Evolutionary conservation across 2,888 invertebrate species (phyloP), one percentile per base, ranked within the genome.

Genomic region (Campoletis raptor): DNA sequence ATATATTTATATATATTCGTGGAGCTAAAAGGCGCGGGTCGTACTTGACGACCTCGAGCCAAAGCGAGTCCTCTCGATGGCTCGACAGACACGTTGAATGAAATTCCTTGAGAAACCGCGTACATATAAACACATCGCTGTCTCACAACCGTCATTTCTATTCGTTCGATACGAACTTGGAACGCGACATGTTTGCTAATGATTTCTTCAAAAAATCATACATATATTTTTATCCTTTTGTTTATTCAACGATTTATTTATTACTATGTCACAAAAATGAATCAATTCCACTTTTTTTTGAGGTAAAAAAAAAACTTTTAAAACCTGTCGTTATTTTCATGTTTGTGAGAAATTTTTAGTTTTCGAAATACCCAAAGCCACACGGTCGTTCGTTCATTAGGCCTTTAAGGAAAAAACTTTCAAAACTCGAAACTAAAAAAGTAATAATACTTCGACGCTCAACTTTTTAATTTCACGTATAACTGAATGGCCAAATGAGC

Each of bases 31-130:
- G 72, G 69, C 72, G 45, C 70, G 37, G 48, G 70, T 78, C 66
- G 83, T 42, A 86, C 86, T 79, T 64, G 84, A 84, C 81, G 86
- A 79, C 86, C 86, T 86, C 86, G 86, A 81, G 72, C 37, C 66
- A 37, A 66, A 81, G 73, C 81, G 42, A 45, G 70, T 80, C 69
- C 70, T 48, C 74, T 81, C 76, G 80, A 76, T 81, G 37, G 15
- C 67, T 48, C 57, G 66, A 57, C 72, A 70, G 66, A n/a, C 73
- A 54, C 77, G 81, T 67, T 83, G 83, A 86, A 86, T 86, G 84
- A 78, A 86, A 86, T 86, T 86, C 84, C 78, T 86, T 84, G 86
- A 86, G 78, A 81, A 74, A 81, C 70, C 45, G 57, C 24, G 48
- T 48, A 70, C 37, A 21, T 15, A 15, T 40, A 36, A 37, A 21